Percentiles rank a stretch among this genome's conserved stretches.
Conservation (phyloP, 1,140 invertebrate species). For the Drosophila oshimai region DNA sequence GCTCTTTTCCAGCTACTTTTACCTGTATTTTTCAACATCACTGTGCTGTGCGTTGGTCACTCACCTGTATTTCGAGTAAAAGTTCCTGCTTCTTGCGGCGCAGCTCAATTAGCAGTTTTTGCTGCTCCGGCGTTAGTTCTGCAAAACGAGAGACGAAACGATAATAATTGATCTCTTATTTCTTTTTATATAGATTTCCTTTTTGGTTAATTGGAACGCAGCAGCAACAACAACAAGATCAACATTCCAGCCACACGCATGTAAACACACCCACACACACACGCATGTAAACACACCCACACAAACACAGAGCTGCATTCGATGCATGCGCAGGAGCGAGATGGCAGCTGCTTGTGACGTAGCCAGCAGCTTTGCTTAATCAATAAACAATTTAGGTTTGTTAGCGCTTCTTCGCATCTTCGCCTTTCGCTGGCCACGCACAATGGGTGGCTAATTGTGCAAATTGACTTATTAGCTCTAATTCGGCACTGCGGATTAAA, state of each 20-base stretch:
- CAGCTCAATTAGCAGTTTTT: slow-evolving; percentile 94
- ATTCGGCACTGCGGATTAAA: slow-evolving; percentile 48
- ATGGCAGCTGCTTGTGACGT: slow-evolving; percentile 20
- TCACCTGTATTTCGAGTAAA: slow-evolving; percentile 95
- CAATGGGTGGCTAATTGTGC: slow-evolving; percentile 35
- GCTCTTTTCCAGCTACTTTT: not conserved
- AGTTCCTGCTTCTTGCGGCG: slow-evolving; percentile 94
- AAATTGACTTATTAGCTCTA: slow-evolving; percentile 69
- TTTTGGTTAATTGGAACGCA: slow-evolving; percentile 55
- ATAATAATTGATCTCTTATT: slow-evolving; percentile 75
- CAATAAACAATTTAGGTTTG: slow-evolving; percentile 36
- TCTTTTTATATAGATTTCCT: not conserved
- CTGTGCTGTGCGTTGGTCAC: slow-evolving; percentile 49
- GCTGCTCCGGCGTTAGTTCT: slow-evolving; percentile 96
- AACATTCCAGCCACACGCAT: slow-evolving; percentile 20
- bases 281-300: not conserved
- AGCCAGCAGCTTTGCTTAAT: slow-evolving; percentile 11
- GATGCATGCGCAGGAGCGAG: slow-evolving; percentile 22
- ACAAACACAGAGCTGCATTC: slow-evolving; percentile 21
- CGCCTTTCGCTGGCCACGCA: slow-evolving; percentile 5
- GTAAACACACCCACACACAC: slow-evolving; percentile 30
- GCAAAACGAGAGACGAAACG: slow-evolving; percentile 83
- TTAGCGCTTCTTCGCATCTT: slow-evolving; percentile 5
- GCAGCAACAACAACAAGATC: slow-evolving; percentile 6
- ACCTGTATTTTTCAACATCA: not conserved